Percentiles rank a stretch among this genome's conserved stretches.
These are phyloP conservation scores for Sebastes paucispinis DNA, from an alignment of 2,797 vertebrate genomes.

Conservation along the genomic window DNA sequence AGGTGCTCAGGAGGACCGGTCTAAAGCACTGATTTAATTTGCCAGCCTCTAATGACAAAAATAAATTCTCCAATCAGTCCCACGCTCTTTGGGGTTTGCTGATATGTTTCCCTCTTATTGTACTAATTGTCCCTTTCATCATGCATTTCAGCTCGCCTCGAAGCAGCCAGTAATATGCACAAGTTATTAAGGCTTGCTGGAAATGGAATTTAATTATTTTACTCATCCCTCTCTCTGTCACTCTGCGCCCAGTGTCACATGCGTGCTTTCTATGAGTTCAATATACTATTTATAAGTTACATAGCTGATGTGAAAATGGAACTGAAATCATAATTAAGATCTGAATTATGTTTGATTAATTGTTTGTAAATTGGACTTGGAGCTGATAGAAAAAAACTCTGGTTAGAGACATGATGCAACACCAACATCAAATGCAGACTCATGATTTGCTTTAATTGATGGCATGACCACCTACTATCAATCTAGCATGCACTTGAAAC, in stretches of 20 bases:
- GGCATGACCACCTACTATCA: conserved; percentile 17
- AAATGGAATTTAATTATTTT: conserved; percentile 43
- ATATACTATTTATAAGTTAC: background rate
- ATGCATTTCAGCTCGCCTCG: conserved; percentile 43
- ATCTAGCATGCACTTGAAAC: background rate
- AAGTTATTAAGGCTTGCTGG: conserved; percentile 36
- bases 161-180: conserved; percentile 34
- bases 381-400: background rate
- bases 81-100: conserved; percentile 59
- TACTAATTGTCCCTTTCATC: conserved; percentile 71
- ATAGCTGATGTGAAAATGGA: conserved; percentile 4
- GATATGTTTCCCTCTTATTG: conserved; percentile 71
- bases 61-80: conserved; percentile 65
- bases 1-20: conserved; percentile 54
- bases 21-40: conserved; percentile 79
- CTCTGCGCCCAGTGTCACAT: background rate
- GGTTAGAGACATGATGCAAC: conserved; percentile 10
- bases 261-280: background rate
- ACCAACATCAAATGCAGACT: conserved; percentile 21
- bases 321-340: conserved; percentile 10
- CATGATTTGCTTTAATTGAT: conserved; percentile 24
- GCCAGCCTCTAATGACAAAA: conserved; percentile 69
- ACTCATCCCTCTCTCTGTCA: conserved; percentile 24
- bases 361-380: background rate
- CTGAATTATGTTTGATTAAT: background rate